Conservation (phyloP, 2,113 vertebrate species). For the Pitta sordida region DNA sequence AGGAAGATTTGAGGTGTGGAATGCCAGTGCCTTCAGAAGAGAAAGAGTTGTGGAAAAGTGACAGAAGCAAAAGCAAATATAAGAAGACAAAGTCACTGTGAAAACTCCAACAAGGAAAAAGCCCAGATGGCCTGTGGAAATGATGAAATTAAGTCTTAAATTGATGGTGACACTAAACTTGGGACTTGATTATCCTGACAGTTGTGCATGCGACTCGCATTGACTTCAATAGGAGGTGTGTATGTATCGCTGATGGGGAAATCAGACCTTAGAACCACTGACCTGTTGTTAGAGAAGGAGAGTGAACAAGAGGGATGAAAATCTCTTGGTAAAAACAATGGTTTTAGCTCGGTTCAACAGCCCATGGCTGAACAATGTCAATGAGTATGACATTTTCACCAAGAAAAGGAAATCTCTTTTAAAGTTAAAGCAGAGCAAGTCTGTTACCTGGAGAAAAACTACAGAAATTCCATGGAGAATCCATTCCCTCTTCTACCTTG, state of each 20-base stretch:
- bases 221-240: conserved; percentile 27
- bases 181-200: conserved; percentile 56
- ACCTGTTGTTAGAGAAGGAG: neutral
- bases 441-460: neutral
- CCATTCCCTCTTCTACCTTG: neutral
- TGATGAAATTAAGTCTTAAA: conserved; percentile 59
- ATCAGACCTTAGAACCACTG: neutral
- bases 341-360: neutral
- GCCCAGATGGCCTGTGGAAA: conserved; percentile 52
- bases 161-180: conserved; percentile 52
- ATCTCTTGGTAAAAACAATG: neutral
- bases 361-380: rapidly evolving
- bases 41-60: neutral
- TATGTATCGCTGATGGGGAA: neutral
- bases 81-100: neutral
- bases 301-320: neutral
- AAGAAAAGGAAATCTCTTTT: neutral
- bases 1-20: neutral
- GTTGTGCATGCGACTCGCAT: neutral
- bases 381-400: neutral
- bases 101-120: conserved; percentile 5
- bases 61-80: neutral
- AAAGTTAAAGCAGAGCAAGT: neutral
- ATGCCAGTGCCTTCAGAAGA: neutral
- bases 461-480: neutral